phyloP scores from a whole-genome alignment of 2,113 vertebrate species.

The Sorex araneus region DNA sequence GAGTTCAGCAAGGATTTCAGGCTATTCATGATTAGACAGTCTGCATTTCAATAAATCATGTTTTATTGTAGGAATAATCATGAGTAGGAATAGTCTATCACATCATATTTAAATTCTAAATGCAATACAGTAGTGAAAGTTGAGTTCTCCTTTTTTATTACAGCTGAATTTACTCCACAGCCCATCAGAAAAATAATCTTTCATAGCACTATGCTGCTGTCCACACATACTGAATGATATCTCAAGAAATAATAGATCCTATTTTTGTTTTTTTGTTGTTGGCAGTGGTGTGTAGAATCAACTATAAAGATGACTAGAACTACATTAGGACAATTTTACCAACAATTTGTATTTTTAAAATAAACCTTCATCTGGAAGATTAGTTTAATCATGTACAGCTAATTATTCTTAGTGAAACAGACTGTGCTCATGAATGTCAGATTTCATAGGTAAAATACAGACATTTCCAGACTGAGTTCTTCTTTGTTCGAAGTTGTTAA shows the following conservation, averaged over 20 bases:
- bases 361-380: neutral
- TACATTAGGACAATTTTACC: constrained; percentile 33
- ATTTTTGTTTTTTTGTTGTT: neutral
- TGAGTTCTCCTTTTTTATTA: neutral
- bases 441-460: neutral
- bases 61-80: no score
- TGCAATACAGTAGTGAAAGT: neutral
- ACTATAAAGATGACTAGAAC: neutral
- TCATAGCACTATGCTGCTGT: constrained; percentile 33
- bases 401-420: constrained; percentile 10
- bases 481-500: neutral
- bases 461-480: constrained; percentile 2
- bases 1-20: constrained; percentile 8
- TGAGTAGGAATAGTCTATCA: neutral
- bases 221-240: neutral
- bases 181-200: constrained; percentile 19
- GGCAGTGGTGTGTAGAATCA: neutral
- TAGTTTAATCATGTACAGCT: neutral
- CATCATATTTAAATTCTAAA: constrained; percentile 9
- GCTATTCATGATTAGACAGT: neutral
- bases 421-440: neutral
- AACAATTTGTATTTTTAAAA: neutral
- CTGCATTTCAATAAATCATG: neutral
- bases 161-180: constrained; percentile 34
- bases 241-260: constrained; percentile 47